phyloP scores from a whole-genome alignment of 2,113 vertebrate genomes.

The Bothrops jararaca region DNA sequence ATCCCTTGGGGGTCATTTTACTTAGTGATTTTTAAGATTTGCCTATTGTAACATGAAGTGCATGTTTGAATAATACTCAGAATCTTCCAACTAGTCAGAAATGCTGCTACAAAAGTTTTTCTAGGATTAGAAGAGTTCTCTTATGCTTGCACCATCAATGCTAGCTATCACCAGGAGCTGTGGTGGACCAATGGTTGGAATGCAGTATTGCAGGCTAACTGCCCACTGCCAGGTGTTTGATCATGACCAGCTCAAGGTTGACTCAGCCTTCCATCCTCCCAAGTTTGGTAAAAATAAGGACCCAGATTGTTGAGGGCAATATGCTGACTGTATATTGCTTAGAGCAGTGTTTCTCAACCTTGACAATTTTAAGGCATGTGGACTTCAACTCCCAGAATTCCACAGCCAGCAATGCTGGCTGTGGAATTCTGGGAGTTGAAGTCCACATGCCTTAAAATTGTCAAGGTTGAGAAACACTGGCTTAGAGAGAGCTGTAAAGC shows the following conservation, averaged over 20 bases:
- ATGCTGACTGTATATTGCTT: not conserved
- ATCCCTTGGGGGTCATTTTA: not conserved
- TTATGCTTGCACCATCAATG: not conserved
- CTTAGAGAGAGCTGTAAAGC: not conserved
- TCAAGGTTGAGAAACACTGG: no score
- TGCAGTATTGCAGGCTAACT: not conserved
- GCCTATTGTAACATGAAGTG: not conserved
- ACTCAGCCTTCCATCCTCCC: not conserved
- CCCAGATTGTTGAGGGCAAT: not conserved
- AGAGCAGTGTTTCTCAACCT: no score
- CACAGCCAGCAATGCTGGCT: no score
- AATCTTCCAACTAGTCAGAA: not conserved
- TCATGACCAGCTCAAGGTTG: not conserved
- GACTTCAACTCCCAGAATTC: no score
- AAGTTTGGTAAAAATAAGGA: not conserved
- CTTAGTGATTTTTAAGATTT: not conserved
- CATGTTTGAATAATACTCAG: not conserved
- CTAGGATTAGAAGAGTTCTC: not conserved
- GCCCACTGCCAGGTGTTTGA: not conserved
- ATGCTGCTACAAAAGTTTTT: not conserved
- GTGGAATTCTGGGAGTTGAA: no score
- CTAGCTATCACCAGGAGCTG: not conserved
- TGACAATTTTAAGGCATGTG: no score
- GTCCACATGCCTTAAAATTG: no score
- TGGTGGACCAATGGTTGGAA: not conserved